These are phyloP conservation scores for Seriola aureovittata DNA, from an alignment of 2,113 vertebrate genomes.

Conservation along the genomic window DNA sequence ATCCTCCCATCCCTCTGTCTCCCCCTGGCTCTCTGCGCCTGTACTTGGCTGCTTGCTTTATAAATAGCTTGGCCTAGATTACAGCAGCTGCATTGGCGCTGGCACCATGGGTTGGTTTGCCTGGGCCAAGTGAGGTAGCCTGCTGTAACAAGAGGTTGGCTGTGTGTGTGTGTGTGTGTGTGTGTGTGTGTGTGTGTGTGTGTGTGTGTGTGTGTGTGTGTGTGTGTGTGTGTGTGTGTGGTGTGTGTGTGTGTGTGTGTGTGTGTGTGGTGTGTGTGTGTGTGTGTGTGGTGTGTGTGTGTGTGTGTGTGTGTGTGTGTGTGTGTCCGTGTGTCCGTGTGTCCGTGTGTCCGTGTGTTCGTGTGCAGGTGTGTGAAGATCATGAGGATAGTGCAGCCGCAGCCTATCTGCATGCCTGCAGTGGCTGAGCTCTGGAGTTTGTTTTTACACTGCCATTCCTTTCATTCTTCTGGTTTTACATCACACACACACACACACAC, in stretches of 20 bases:
- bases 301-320: not conserved
- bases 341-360: not conserved
- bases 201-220: not conserved
- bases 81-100: conserved; percentile 84
- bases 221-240: not conserved
- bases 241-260: not conserved
- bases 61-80: conserved; percentile 89
- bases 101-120: conserved; percentile 74
- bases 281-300: not conserved
- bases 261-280: not conserved
- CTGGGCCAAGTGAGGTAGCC: conserved; percentile 68
- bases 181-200: not conserved
- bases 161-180: not conserved
- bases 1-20: conserved; percentile 71
- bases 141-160: conserved; percentile 57
- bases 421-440: conserved; percentile 11
- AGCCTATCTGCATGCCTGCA: conserved; percentile 36
- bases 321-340: not conserved
- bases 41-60: conserved; percentile 80
- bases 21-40: conserved; percentile 68
- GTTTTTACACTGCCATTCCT: conserved; percentile 11
- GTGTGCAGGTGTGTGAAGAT: not conserved
- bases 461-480: conserved; percentile 10
- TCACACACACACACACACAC: conserved; percentile 15
- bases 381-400: conserved; percentile 26